phyloP scores from a whole-genome alignment of 2,888 invertebrate species.

The Smittia aterrima region DNA sequence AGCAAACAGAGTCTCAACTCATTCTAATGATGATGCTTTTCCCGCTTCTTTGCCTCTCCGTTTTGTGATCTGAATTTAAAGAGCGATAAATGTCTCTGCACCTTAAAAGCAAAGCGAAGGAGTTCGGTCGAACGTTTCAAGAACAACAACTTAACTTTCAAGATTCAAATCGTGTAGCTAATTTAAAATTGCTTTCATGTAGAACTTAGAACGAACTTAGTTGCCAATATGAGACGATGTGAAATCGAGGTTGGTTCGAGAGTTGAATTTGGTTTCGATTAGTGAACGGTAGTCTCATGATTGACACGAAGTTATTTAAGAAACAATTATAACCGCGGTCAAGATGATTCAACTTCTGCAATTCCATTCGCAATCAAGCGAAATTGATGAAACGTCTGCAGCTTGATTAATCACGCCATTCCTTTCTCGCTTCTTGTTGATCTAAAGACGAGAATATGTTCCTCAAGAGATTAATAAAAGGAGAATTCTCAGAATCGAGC shows the following conservation, averaged over 20 bases:
- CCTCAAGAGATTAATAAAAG: background rate
- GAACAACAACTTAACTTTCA: slow-evolving; percentile 31
- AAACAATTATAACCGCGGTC: background rate
- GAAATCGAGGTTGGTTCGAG: no score
- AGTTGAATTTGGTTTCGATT: background rate
- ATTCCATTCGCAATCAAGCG: background rate
- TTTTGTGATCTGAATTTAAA: slow-evolving; percentile 5
- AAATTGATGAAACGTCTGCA: background rate
- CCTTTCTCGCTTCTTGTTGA: background rate
- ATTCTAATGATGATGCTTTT: slow-evolving; percentile 18
- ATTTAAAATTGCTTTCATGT: slow-evolving; percentile 38
- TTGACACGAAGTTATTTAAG: slow-evolving; percentile 7
- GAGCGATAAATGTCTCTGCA: slow-evolving; percentile 16
- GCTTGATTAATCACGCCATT: slow-evolving; percentile 12
- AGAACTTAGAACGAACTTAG: slow-evolving; percentile 25
- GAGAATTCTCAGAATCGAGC: background rate
- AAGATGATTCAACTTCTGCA: slow-evolving; percentile 1
- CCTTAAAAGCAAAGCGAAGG: slow-evolving; percentile 25
- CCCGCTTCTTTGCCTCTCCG: background rate
- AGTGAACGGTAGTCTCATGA: slow-evolving; percentile 6
- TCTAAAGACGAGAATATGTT: background rate
- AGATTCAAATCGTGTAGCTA: slow-evolving; percentile 38
- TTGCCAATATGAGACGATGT: background rate
- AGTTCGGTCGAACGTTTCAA: slow-evolving; percentile 13
- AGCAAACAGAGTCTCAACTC: slow-evolving; percentile 12